phyloP scores from a whole-genome alignment of 2,113 vertebrate species.

The Pseudopodoces humilis region DNA sequence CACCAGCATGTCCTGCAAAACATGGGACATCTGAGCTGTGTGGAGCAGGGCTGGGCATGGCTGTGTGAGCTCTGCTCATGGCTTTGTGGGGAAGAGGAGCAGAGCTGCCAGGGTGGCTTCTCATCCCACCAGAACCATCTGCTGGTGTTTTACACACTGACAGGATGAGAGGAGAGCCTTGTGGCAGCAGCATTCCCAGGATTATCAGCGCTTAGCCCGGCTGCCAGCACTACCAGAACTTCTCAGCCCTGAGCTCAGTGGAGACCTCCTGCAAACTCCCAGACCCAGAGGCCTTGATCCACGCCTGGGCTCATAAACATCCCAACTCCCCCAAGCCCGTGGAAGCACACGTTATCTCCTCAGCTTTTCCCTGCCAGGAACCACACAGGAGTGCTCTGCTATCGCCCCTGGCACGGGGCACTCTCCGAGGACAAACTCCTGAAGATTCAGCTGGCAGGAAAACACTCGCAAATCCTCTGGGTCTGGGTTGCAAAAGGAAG shows the following conservation, averaged over 20 bases:
- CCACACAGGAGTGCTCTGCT: background rate
- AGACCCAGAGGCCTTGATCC: background rate
- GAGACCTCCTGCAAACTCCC: background rate
- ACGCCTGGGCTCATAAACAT: background rate
- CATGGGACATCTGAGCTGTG: background rate
- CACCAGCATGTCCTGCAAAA: background rate
- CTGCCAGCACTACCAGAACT: background rate
- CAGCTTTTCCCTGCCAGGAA: background rate
- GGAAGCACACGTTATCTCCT: background rate
- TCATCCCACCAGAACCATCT: background rate
- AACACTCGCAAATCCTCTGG: background rate
- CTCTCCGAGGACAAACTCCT: background rate
- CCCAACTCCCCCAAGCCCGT: background rate
- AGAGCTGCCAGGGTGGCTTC: rapidly evolving
- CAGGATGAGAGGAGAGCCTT: background rate
- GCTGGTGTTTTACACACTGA: rapidly evolving
- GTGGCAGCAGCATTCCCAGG: rapidly evolving
- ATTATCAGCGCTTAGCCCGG: background rate
- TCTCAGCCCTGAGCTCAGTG: background rate
- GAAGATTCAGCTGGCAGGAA: background rate
- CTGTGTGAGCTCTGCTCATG: background rate
- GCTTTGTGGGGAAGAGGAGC: background rate
- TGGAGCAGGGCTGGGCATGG: background rate
- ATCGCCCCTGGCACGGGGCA: background rate
- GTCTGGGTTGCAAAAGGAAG: background rate